These are phyloP conservation scores for Portevinia maculata DNA, from an alignment of 2,888 invertebrate genomes.

Conservation along the genomic window DNA sequence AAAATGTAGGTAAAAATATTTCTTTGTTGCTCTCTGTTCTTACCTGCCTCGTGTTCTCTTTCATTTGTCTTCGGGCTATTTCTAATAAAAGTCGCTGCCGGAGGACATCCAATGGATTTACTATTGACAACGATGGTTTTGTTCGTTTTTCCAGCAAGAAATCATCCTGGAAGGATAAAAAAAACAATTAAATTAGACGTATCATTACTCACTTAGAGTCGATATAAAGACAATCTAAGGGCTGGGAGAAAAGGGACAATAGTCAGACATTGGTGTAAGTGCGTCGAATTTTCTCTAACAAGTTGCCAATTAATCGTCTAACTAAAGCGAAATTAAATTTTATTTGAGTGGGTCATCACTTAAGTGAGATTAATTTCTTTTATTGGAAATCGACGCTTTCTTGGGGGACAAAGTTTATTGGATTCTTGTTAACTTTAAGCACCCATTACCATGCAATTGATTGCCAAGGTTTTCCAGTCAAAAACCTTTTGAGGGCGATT, in stretches of 20 bases:
- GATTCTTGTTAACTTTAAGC: constrained; percentile 31
- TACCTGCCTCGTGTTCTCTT: constrained; percentile 88
- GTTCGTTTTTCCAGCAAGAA: constrained; percentile 85
- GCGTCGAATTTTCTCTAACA: constrained; percentile 34
- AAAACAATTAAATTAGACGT: constrained; percentile 47
- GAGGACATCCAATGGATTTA: constrained; percentile 93
- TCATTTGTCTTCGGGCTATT: constrained; percentile 91
- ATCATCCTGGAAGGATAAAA: constrained; percentile 78
- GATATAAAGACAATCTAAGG: background rate
- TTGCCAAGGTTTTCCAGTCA: constrained; percentile 23
- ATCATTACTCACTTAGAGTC: background rate
- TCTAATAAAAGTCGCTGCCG: constrained; percentile 91
- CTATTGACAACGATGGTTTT: constrained; percentile 91
- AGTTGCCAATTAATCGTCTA: constrained; percentile 58
- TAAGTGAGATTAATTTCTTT: constrained; percentile 48
- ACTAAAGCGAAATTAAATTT: constrained; percentile 52
- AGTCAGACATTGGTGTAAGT: background rate
- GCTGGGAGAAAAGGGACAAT: background rate
- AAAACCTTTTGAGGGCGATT: constrained; percentile 7
- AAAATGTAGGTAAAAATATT: constrained; percentile 38
- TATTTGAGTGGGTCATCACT: constrained; percentile 10
- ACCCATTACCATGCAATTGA: constrained; percentile 46
- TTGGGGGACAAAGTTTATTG: constrained; percentile 1
- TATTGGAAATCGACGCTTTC: constrained; percentile 15
- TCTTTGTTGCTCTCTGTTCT: constrained; percentile 61